These are phyloP conservation scores for Melanaphis sacchari DNA, from an alignment of 1,140 invertebrate genomes.

Conservation along the genomic window DNA sequence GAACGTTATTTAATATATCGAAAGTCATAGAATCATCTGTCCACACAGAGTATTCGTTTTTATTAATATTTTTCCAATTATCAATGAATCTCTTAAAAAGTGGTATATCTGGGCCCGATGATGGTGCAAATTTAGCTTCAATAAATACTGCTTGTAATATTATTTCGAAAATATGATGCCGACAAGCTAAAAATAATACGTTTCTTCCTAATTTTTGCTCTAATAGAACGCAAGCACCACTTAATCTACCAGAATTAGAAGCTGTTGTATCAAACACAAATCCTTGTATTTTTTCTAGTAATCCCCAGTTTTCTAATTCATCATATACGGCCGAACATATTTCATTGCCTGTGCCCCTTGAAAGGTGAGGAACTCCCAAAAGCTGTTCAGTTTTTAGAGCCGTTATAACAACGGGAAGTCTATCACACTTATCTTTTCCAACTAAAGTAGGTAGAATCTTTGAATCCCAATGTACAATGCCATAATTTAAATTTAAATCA, in stretches of 20 bases:
- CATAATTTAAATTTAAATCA: neutral
- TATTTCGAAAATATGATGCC: conserved; percentile 55
- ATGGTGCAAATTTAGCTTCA: conserved; percentile 37
- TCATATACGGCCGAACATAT: conserved; percentile 26
- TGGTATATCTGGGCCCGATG: conserved; percentile 46
- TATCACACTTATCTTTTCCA: conserved; percentile 53
- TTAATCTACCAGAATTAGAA: conserved; percentile 62
- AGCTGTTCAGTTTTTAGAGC: conserved; percentile 41
- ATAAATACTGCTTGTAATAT: conserved; percentile 43
- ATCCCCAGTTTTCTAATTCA: conserved; percentile 43
- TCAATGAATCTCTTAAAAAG: conserved; percentile 38
- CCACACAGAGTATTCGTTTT: conserved; percentile 6
- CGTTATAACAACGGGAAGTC: conserved; percentile 50
- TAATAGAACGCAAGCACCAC: conserved; percentile 60
- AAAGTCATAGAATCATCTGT: neutral
- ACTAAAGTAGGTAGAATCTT: conserved; percentile 59
- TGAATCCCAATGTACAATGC: conserved; percentile 60
- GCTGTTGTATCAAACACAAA: conserved; percentile 63
- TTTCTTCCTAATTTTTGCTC: conserved; percentile 36
- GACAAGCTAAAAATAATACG: conserved; percentile 57
- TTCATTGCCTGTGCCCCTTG: conserved; percentile 16
- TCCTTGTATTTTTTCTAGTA: conserved; percentile 56
- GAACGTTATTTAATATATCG: neutral
- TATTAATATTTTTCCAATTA: conserved; percentile 20
- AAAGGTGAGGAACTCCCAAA: conserved; percentile 9